phyloP scores from a whole-genome alignment of 35 echinoderm and acorn worm genomes.

The Apostichopus californicus region DNA sequence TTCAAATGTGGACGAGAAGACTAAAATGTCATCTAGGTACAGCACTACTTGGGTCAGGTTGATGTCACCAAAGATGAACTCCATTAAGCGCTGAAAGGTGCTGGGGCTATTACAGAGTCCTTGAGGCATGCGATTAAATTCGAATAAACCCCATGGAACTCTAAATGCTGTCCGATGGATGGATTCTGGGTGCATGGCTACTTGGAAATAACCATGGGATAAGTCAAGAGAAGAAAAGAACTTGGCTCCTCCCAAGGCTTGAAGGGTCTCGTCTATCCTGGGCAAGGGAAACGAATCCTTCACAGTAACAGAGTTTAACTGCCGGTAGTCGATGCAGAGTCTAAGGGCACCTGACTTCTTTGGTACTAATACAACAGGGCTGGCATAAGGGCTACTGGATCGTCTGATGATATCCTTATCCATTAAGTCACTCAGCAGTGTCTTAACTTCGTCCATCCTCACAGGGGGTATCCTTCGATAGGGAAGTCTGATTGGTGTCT shows the following conservation, averaged over 20 bases:
- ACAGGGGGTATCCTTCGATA: constrained; percentile 58
- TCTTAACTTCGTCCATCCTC: constrained; percentile 46
- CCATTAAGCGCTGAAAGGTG: constrained; percentile 76
- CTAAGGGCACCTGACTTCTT: constrained; percentile 62
- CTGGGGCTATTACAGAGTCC: constrained; percentile 75
- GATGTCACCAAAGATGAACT: constrained; percentile 66
- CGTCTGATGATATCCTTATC: constrained; percentile 64
- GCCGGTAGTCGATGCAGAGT: constrained; percentile 77
- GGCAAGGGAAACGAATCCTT: constrained; percentile 75
- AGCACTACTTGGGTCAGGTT: constrained; percentile 61
- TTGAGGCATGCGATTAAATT: constrained; percentile 78
- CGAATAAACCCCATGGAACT: constrained; percentile 72
- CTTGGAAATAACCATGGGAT: constrained; percentile 71
- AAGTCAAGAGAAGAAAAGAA: constrained; percentile 70
- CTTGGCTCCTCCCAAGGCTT: constrained; percentile 61
- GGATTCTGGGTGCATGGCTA: constrained; percentile 55
- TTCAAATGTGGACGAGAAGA: constrained; percentile 65
- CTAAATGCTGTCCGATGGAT: constrained; percentile 57
- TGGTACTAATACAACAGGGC: constrained; percentile 62
- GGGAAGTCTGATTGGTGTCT: constrained; percentile 52
- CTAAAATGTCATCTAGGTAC: constrained; percentile 80
- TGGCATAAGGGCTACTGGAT: constrained; percentile 71
- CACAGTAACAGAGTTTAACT: constrained; percentile 56
- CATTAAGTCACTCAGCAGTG: constrained; percentile 54
- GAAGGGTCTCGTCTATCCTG: constrained; percentile 58